A percentile compares a stretch with the other conserved stretches of the same genome.
phyloP scores from a whole-genome alignment of 2,797 vertebrate genomes.

The Macropus fuliginosus region DNA sequence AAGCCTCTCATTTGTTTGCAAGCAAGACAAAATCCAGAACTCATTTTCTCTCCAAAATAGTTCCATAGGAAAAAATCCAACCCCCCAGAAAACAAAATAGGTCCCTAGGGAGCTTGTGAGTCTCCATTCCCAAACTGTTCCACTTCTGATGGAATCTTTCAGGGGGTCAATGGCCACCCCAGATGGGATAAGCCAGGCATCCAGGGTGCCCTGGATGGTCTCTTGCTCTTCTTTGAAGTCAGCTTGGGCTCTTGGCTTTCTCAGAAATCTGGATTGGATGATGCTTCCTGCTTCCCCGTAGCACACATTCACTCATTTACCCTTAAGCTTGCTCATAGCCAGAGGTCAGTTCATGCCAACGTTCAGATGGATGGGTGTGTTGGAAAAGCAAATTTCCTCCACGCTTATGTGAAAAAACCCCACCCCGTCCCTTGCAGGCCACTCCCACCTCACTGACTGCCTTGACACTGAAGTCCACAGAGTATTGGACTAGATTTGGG shows the following conservation, averaged over 20 bases:
- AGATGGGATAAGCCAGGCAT: not conserved
- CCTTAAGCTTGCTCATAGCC: not conserved
- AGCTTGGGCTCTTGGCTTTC: not conserved
- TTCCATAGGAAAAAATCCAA: not conserved
- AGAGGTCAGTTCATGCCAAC: not conserved
- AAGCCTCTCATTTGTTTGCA: not conserved
- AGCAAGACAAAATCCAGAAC: not conserved
- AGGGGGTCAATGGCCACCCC: not conserved
- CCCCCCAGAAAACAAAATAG: not conserved
- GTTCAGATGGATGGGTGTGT: not conserved
- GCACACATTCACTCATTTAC: not conserved
- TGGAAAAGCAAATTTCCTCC: not conserved
- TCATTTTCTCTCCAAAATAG: not conserved
- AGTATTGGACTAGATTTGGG: not conserved
- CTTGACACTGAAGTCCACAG: not conserved
- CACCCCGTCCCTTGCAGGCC: not conserved
- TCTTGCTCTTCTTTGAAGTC: not conserved
- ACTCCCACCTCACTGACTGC: not conserved
- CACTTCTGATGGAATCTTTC: not conserved
- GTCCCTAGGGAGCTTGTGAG: not conserved
- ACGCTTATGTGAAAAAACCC: not conserved
- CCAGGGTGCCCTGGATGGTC: not conserved
- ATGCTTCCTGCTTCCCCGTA: not conserved
- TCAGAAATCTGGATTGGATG: not conserved
- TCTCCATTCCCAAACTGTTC: not conserved